Percentiles rank a stretch among this genome's conserved stretches.
Conservation (phyloP, 2,113 vertebrate genomes). For the Eira barbara region DNA sequence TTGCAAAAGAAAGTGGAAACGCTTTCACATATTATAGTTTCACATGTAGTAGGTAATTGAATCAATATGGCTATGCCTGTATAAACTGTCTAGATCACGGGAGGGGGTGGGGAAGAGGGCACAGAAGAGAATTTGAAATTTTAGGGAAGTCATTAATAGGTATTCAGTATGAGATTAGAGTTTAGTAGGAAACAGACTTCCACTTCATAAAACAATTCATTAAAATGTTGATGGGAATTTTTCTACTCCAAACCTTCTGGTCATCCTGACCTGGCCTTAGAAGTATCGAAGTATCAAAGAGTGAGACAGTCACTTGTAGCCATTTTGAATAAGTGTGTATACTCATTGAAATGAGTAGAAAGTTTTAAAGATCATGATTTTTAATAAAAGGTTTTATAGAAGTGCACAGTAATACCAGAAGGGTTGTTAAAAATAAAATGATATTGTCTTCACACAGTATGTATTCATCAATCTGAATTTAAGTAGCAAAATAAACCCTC, state of each 20-base stretch:
- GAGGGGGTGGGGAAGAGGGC: fast-evolving
- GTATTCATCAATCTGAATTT: not conserved
- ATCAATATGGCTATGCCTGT: not conserved
- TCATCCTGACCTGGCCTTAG: not conserved
- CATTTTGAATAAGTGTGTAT: not conserved
- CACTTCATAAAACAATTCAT: not conserved
- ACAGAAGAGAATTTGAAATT: not conserved
- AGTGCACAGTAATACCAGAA: not conserved
- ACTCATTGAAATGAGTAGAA: not conserved
- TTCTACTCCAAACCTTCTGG: not conserved
- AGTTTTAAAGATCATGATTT: not conserved
- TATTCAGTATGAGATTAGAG: not conserved
- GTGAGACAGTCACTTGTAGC: not conserved
- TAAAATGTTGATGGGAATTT: not conserved
- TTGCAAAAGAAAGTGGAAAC: not conserved
- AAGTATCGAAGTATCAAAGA: not conserved
- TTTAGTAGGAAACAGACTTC: not conserved
- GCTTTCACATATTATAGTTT: not conserved
- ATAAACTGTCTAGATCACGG: not conserved
- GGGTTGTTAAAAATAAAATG: not conserved
- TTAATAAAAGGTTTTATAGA: constrained; percentile 5
- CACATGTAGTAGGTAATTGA: not conserved
- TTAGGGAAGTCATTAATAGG: not conserved
- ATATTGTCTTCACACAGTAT: not conserved
- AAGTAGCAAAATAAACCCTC: not conserved